phyloP scores from a whole-genome alignment of 2,797 vertebrate genomes.

The Amphiprion clarkii region DNA sequence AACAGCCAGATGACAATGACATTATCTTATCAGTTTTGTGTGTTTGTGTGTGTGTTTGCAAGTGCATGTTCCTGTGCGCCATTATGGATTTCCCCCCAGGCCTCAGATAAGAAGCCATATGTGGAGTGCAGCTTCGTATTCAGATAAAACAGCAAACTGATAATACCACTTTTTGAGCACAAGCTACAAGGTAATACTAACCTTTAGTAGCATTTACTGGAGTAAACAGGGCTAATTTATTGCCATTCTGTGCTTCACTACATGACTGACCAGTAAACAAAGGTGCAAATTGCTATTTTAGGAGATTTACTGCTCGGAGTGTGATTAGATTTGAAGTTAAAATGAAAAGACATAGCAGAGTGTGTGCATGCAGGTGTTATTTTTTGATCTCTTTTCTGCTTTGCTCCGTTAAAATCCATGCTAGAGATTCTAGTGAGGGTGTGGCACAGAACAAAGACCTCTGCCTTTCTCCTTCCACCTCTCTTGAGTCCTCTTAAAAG shows the following conservation, averaged over 20 bases:
- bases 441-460: constrained; percentile 57
- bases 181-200: constrained; percentile 14
- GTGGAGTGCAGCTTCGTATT: constrained; percentile 50
- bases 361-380: constrained; percentile 34
- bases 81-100: constrained; percentile 58
- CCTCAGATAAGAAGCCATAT: constrained; percentile 58
- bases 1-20: constrained; percentile 61
- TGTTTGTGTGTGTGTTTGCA: background rate
- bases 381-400: constrained; percentile 31
- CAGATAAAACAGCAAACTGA: constrained; percentile 48
- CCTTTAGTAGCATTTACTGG: background rate
- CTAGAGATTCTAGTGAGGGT: constrained; percentile 23
- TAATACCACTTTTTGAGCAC: constrained; percentile 12
- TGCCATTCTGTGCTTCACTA: background rate
- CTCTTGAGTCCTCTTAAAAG: constrained; percentile 46
- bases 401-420: constrained; percentile 53
- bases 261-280: background rate
- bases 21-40: constrained; percentile 54
- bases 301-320: constrained; percentile 19
- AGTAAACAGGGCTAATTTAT: too few species aligned
- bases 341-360: constrained; percentile 54
- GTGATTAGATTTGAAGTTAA: constrained; percentile 55
- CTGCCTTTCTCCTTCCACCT: background rate
- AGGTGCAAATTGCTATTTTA: constrained; percentile 30
- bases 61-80: constrained; percentile 8